A percentile compares a stretch with the other conserved stretches of the same genome.
Evolutionary conservation across 2,113 vertebrate species (phyloP).

Genomic region (Sorex fumeus): DNA sequence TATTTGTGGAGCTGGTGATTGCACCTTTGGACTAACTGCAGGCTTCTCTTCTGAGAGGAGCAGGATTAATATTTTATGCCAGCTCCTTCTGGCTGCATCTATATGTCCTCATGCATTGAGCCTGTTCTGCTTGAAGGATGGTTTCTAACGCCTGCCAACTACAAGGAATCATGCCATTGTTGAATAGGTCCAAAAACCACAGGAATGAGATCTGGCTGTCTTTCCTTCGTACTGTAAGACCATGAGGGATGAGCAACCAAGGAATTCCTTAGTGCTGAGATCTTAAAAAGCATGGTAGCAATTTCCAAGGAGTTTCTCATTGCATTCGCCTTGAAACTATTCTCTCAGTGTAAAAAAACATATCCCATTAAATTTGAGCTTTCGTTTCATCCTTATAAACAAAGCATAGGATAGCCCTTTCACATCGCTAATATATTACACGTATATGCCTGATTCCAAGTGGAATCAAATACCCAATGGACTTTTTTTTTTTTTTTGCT

Average conservation of each 20-base stretch:
- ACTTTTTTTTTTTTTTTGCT: too few species aligned
- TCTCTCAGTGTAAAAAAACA: slow-evolving; percentile 52
- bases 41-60: slow-evolving; percentile 18
- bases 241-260: not conserved
- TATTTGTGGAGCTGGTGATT: not conserved
- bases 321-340: slow-evolving; percentile 55
- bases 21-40: not conserved
- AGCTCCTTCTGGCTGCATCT: not conserved
- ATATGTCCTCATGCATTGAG: not conserved
- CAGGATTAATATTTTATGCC: not conserved
- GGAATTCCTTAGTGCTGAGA: not conserved
- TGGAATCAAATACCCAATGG: not conserved
- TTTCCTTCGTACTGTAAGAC: not conserved
- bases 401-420: slow-evolving; percentile 48
- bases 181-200: slow-evolving; percentile 35
- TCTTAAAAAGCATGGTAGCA: not conserved
- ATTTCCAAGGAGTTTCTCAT: not conserved
- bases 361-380: not conserved
- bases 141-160: not conserved
- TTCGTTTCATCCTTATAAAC: slow-evolving; percentile 12
- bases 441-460: slow-evolving; percentile 39
- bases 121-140: slow-evolving; percentile 20
- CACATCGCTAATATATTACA: slow-evolving; percentile 20
- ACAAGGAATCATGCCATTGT: slow-evolving; percentile 17
- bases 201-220: not conserved